These are phyloP conservation scores for Amiota communis DNA, from an alignment of 2,888 invertebrate species.

Conservation along the genomic window DNA sequence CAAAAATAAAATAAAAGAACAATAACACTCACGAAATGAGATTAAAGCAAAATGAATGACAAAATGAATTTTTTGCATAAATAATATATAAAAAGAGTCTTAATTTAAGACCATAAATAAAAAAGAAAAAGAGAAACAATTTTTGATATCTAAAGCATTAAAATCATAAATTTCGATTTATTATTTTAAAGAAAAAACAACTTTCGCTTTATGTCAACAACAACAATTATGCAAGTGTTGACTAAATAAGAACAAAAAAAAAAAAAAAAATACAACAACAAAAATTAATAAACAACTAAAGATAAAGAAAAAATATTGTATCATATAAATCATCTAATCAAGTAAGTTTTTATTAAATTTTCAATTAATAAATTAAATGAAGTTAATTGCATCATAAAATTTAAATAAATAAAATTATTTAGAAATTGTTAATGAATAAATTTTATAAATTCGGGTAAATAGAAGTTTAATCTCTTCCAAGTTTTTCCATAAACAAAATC, in stretches of 20 bases:
- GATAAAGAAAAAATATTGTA: not conserved
- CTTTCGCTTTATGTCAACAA: slow-evolving; percentile 44
- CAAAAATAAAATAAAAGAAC: slow-evolving; percentile 6
- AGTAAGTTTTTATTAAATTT: slow-evolving; percentile 36
- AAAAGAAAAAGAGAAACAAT: not conserved
- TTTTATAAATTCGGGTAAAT: no score
- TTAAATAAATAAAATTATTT: not conserved
- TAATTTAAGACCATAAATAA: not conserved
- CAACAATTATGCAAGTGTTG: slow-evolving; percentile 11
- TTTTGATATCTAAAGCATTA: slow-evolving; percentile 1
- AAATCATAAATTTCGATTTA: slow-evolving; percentile 37
- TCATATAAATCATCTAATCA: slow-evolving; percentile 25
- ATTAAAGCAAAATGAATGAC: not conserved
- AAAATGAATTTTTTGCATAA: slow-evolving; percentile 11
- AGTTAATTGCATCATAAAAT: slow-evolving; percentile 20
- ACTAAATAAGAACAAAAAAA: not conserved
- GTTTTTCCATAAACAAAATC: no score
- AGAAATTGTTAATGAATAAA: no score
- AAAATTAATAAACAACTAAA: not conserved
- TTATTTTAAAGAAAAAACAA: slow-evolving; percentile 34
- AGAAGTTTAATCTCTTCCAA: no score
- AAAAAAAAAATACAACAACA: no score
- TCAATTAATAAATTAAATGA: slow-evolving; percentile 38
- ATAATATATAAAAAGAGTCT: no score
- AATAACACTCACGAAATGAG: not conserved